A percentile compares a stretch with the other conserved stretches of the same genome.
Evolutionary conservation across 2,113 vertebrate species (phyloP).

Genomic region (Hippoglossus stenolepis): DNA sequence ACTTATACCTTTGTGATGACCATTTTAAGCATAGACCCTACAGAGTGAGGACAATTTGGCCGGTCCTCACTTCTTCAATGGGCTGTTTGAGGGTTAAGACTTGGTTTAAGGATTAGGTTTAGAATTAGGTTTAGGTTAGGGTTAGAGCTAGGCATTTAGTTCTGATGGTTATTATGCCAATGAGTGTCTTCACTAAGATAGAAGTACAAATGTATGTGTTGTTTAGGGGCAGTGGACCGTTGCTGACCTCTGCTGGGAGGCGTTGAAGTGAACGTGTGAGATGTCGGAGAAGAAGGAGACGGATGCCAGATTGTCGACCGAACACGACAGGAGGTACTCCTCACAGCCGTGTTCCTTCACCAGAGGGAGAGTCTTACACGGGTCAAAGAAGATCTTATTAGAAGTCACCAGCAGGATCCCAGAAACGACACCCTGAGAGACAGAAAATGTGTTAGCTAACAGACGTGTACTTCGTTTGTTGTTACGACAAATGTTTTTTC

Average conservation of each 20-base stretch:
- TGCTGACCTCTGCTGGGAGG: slow-evolving; percentile 79
- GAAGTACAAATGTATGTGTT: background rate
- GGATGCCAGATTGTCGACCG: slow-evolving; percentile 78
- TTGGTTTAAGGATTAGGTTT: too few relatives aligned
- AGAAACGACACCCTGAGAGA: slow-evolving; percentile 82
- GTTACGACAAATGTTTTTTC: background rate
- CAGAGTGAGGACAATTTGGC: too few relatives aligned
- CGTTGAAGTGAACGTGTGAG: slow-evolving; percentile 80
- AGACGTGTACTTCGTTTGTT: background rate
- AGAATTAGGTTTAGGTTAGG: too few relatives aligned
- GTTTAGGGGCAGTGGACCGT: background rate
- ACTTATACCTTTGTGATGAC: too few relatives aligned
- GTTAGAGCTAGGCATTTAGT: too few relatives aligned
- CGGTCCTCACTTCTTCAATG: too few relatives aligned
- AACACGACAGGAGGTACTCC: slow-evolving; percentile 84
- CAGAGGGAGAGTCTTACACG: slow-evolving; percentile 83
- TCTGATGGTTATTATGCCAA: too few relatives aligned
- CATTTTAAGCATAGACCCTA: too few relatives aligned
- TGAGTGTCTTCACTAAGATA: too few relatives aligned
- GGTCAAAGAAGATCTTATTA: slow-evolving; percentile 87
- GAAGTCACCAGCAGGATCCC: slow-evolving; percentile 84
- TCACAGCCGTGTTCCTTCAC: slow-evolving; percentile 85
- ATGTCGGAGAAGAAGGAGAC: slow-evolving; percentile 83
- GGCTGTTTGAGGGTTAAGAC: too few relatives aligned
- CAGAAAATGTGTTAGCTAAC: background rate